Percentiles rank a stretch among this genome's conserved stretches.
Evolutionary conservation across 2,888 invertebrate species (phyloP).

Genomic region (Hypselothyrea guttata): DNA sequence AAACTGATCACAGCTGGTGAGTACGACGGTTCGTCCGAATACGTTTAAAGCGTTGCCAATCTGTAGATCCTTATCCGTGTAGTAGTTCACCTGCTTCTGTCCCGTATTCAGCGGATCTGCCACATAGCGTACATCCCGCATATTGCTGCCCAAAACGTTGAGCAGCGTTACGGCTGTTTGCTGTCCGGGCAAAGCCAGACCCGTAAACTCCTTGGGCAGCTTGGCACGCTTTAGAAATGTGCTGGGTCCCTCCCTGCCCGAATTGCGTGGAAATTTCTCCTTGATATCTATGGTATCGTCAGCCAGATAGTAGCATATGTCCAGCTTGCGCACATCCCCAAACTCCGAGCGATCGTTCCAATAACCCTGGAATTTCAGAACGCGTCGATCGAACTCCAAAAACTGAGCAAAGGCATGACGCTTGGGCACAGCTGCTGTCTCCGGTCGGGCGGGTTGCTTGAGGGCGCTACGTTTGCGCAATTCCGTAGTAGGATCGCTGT

Average conservation of each 20-base stretch:
- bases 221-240: conserved; percentile 89
- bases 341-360: conserved; percentile 94
- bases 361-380: conserved; percentile 90
- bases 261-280: conserved; percentile 87
- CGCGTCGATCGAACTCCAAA: conserved; percentile 90
- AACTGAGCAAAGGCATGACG: conserved; percentile 90
- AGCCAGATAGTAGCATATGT: conserved; percentile 92
- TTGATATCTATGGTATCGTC: conserved; percentile 95
- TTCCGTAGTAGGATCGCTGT: conserved; percentile 83
- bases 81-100: conserved; percentile 78
- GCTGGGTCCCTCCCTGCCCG: conserved; percentile 87
- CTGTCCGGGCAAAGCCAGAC: conserved; percentile 83
- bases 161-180: conserved; percentile 84
- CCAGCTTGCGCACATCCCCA: conserved; percentile 90
- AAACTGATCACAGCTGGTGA: conserved; percentile 92
- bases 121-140: conserved; percentile 84
- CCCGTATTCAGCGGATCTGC: conserved; percentile 85
- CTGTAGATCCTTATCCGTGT: conserved; percentile 86
- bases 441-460: conserved; percentile 47
- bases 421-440: conserved; percentile 80
- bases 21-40: conserved; percentile 90
- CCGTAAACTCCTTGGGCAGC: conserved; percentile 86
- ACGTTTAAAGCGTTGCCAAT: conserved; percentile 92
- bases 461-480: conserved; percentile 79
- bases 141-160: conserved; percentile 85